phyloP scores from a whole-genome alignment of 1,140 invertebrate species.

The Papilio glaucus region DNA sequence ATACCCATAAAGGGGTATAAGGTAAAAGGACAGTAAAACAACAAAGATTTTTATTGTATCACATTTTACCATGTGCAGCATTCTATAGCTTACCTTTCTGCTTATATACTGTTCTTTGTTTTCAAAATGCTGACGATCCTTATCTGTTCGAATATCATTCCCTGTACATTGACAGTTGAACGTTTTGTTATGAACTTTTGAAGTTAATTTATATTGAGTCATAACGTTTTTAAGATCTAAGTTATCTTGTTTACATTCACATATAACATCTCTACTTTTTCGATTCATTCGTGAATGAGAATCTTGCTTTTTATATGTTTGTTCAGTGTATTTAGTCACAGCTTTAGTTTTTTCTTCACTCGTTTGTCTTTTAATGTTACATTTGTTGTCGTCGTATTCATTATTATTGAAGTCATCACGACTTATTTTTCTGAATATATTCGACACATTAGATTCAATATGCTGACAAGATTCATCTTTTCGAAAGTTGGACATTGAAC shows the following conservation, averaged over 20 bases:
- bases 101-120: not conserved
- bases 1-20: too few species aligned
- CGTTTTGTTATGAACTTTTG: not conserved
- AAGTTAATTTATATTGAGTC: not conserved
- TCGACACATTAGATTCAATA: not conserved
- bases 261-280: conserved; percentile 5
- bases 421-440: conserved; percentile 1
- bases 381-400: conserved; percentile 3
- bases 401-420: conserved; percentile 1
- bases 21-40: not conserved
- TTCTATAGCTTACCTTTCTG: conserved; percentile 2
- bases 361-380: not conserved
- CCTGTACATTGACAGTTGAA: not conserved
- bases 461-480: not conserved
- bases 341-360: not conserved
- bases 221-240: not conserved
- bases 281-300: not conserved
- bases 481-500: conserved; percentile 2
- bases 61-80: not conserved
- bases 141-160: not conserved
- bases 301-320: not conserved
- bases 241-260: not conserved
- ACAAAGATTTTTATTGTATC: not conserved
- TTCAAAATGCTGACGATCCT: not conserved
- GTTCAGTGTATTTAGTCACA: not conserved